A percentile compares a stretch with the other conserved stretches of the same genome.
These are phyloP conservation scores for Crotalus tigris DNA, from an alignment of 2,113 vertebrate genomes.

Conservation along the genomic window DNA sequence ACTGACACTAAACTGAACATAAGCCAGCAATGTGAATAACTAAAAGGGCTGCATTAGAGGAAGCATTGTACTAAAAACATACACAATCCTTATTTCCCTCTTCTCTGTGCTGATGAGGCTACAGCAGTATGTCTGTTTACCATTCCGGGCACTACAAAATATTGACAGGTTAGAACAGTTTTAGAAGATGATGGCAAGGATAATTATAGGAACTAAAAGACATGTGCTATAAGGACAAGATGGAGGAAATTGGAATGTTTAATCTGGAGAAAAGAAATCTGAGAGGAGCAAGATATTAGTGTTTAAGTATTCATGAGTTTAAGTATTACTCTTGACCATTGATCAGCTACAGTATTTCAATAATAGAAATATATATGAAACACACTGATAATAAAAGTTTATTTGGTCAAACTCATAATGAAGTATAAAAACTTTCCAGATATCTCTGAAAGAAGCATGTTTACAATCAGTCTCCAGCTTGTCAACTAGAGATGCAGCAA, in stretches of 20 bases:
- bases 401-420: neutral
- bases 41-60: neutral
- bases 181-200: neutral
- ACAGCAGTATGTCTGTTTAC: no score
- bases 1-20: neutral
- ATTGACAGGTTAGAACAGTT: neutral
- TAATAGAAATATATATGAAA: neutral
- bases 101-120: neutral
- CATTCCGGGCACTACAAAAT: no score
- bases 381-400: neutral
- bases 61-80: neutral
- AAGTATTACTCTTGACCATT: neutral
- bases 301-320: neutral
- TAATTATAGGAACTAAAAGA: neutral
- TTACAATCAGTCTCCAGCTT: neutral
- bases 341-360: neutral
- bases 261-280: neutral
- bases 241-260: neutral
- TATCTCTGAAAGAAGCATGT: neutral
- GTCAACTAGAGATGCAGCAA: neutral
- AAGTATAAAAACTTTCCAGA: neutral
- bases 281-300: neutral
- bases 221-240: neutral
- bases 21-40: neutral
- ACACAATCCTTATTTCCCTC: neutral